Conservation (phyloP, 2,797 vertebrate genomes). For the Pipistrellus nathusii region DNA sequence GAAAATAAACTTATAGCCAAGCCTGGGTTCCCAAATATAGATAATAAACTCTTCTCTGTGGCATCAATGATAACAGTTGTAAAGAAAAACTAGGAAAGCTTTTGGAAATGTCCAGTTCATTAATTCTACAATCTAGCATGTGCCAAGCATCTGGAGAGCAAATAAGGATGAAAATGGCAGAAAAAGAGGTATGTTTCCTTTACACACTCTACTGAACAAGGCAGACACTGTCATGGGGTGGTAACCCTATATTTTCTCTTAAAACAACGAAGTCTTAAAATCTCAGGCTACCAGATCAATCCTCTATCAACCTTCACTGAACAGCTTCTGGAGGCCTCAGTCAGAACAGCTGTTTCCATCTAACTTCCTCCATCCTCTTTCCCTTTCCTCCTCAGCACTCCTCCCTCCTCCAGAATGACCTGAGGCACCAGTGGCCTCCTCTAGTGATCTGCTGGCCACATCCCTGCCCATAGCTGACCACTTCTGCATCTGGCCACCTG, state of each 20-base stretch:
- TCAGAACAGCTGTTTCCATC: too few species aligned
- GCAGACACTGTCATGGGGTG: too few species aligned
- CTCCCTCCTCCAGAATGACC: background rate
- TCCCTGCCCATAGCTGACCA: background rate
- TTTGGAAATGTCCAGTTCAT: background rate
- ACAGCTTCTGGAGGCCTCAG: background rate
- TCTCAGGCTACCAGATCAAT: fast-evolving
- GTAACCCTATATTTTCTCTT: background rate
- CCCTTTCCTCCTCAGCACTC: too few species aligned
- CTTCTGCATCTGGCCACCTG: background rate
- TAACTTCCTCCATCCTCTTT: background rate
- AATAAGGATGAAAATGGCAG: background rate
- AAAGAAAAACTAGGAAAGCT: background rate
- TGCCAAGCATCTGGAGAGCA: background rate
- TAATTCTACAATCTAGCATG: background rate
- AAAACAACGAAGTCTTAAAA: background rate
- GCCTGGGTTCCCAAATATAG: background rate
- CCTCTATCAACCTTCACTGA: too few species aligned
- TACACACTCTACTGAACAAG: background rate
- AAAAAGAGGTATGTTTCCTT: background rate
- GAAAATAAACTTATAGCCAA: too few species aligned
- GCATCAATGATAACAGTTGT: background rate
- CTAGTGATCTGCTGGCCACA: too few species aligned
- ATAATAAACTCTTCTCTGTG: background rate
- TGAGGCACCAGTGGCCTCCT: background rate